These are phyloP conservation scores for Protodeltote pygarga DNA, from an alignment of 2,888 invertebrate genomes.

Conservation along the genomic window DNA sequence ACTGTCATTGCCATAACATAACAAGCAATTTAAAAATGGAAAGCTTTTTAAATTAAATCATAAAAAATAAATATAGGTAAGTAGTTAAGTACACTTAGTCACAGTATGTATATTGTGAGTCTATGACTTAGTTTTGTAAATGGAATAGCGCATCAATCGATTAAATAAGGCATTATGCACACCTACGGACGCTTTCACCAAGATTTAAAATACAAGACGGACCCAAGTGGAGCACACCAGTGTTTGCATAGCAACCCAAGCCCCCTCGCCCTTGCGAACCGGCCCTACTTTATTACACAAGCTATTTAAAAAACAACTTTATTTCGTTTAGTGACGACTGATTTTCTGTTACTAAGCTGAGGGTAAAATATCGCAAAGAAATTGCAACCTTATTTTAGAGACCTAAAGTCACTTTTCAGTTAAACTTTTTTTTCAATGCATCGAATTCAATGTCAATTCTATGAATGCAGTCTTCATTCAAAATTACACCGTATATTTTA, in stretches of 20 bases:
- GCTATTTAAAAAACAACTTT: constrained; percentile 33
- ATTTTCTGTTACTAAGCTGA: constrained; percentile 9
- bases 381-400: constrained; percentile 2
- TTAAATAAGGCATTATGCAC: neutral
- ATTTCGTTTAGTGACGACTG: accelerated
- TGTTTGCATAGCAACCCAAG: constrained; percentile 68
- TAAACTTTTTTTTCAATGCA: constrained; percentile 33
- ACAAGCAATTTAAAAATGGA: no score
- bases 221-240: constrained; percentile 52
- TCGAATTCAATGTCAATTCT: constrained; percentile 56
- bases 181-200: constrained; percentile 9
- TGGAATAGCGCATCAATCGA: neutral
- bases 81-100: no score
- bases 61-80: no score
- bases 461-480: constrained; percentile 20
- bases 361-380: neutral
- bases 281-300: constrained; percentile 36
- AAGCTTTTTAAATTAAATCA: no score
- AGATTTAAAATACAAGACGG: constrained; percentile 17
- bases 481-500: constrained; percentile 16
- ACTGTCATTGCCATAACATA: no score
- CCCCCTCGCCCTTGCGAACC: constrained; percentile 57
- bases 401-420: constrained; percentile 25
- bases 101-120: no score
- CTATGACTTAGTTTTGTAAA: neutral